Evolutionary conservation across 2,888 invertebrate genomes (phyloP).

Genomic region (Thera britannica): DNA sequence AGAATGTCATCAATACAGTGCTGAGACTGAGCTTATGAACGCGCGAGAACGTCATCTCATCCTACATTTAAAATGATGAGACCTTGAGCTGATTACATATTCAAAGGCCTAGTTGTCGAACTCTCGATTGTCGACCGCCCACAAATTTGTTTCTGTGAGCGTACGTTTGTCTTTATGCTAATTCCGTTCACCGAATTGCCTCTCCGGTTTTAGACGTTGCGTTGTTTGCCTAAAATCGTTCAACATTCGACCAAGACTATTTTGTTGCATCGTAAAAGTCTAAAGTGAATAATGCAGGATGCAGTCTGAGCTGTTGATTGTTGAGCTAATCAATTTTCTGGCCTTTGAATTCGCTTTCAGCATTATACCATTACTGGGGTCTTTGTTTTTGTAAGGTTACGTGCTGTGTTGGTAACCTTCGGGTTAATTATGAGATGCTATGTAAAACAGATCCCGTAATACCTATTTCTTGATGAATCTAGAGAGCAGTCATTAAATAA

Average conservation of each 20-base stretch:
- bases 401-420: conserved; percentile 32
- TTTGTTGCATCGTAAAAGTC: conserved; percentile 47
- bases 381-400: conserved; percentile 35
- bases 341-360: conserved; percentile 36
- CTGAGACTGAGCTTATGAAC: conserved; percentile 19
- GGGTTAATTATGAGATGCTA: conserved; percentile 22
- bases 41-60: conserved; percentile 49
- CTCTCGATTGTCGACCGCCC: conserved; percentile 54
- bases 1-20: not conserved
- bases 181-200: conserved; percentile 57
- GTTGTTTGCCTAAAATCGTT: conserved; percentile 52
- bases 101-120: conserved; percentile 51
- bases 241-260: conserved; percentile 42
- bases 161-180: conserved; percentile 60
- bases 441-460: conserved; percentile 4
- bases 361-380: conserved; percentile 19
- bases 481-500: conserved; percentile 7
- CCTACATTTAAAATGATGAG: conserved; percentile 59
- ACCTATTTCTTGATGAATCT: conserved; percentile 11
- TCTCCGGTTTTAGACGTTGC: conserved; percentile 57
- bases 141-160: conserved; percentile 56
- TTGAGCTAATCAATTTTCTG: conserved; percentile 44
- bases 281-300: conserved; percentile 48
- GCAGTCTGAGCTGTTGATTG: conserved; percentile 39
- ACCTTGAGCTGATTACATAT: conserved; percentile 61